Evolutionary conservation across 37 sponge, comb jelly and placozoan species (phyloP).

Genomic region (Bolinopsis microptera): DNA sequence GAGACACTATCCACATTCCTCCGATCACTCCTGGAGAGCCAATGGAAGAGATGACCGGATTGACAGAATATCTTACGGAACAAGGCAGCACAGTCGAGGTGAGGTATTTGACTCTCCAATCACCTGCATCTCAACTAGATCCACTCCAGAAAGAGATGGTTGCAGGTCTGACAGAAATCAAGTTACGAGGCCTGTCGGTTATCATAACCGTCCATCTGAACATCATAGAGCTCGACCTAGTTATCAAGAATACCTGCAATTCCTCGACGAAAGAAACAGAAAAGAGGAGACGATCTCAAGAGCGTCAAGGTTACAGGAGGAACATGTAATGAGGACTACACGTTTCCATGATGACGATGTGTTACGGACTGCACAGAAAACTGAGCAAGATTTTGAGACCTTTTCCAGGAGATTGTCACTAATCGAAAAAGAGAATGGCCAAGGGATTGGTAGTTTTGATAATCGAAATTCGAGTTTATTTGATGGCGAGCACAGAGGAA

Average conservation of each 20-base stretch:
- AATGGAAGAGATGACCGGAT: not conserved
- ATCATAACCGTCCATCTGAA: too few species aligned
- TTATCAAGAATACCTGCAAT: not conserved
- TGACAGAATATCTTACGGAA: not conserved
- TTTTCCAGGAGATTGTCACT: not conserved
- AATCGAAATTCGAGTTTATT: not conserved
- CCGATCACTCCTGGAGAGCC: not conserved
- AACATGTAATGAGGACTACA: not conserved
- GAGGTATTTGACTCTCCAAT: not conserved
- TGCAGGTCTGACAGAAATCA: not conserved
- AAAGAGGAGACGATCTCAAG: not conserved
- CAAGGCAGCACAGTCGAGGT: not conserved
- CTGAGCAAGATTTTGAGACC: not conserved
- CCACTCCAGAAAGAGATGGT: not conserved
- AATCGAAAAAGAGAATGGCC: not conserved
- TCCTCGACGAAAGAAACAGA: not conserved
- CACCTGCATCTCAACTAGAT: not conserved
- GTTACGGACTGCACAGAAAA: not conserved
- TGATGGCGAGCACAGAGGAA: not conserved
- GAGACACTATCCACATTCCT: not conserved
- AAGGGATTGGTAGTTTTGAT: not conserved
- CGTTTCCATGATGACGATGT: not conserved
- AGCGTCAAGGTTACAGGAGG: not conserved
- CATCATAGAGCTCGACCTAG: not conserved
- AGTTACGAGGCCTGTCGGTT: not conserved